Percentiles rank a stretch among this genome's conserved stretches.
Conservation (phyloP, 1,140 invertebrate genomes). For the Copidosoma floridanum region DNA sequence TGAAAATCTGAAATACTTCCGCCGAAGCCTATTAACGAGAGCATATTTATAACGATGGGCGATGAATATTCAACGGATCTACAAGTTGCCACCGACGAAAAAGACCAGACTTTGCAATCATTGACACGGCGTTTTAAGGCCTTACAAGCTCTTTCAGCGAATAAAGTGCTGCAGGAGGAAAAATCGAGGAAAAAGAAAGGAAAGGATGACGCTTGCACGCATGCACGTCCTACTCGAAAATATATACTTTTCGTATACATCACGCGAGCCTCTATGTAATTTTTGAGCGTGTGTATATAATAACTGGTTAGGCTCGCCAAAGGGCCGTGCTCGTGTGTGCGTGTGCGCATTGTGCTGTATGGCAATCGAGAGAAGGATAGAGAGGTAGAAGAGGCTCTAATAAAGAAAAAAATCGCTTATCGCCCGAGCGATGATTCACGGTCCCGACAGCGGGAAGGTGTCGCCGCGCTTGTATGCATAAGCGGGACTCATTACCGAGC, state of each 20-base stretch:
- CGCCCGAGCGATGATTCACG: conserved; percentile 44
- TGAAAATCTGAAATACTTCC: conserved; percentile 13
- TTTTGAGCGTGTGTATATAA: conserved; percentile 39
- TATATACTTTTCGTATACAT: conserved; percentile 11
- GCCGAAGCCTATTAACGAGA: conserved; percentile 1
- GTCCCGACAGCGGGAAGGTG: conserved; percentile 44
- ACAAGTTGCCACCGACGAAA: no score
- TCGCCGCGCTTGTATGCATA: conserved; percentile 49
- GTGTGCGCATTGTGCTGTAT: conserved; percentile 39
- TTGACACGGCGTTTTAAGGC: conserved; percentile 7
- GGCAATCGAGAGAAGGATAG: conserved; percentile 3
- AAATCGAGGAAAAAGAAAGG: not conserved
- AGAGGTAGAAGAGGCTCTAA: not conserved
- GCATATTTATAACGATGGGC: conserved; percentile 4
- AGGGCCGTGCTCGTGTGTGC: conserved; percentile 26
- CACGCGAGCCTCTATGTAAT: conserved; percentile 34
- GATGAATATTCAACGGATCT: conserved; percentile 23
- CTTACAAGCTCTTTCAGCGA: not conserved
- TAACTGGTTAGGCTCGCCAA: conserved; percentile 35
- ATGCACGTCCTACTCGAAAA: conserved; percentile 3
- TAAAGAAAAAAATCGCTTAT: conserved; percentile 33
- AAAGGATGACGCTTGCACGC: not conserved
- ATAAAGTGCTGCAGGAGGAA: not conserved
- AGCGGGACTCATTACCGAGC: conserved; percentile 43
- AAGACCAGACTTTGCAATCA: conserved; percentile 15